Evolutionary conservation across 1,140 invertebrate species (phyloP).

Genomic region (Eumeta japonica): DNA sequence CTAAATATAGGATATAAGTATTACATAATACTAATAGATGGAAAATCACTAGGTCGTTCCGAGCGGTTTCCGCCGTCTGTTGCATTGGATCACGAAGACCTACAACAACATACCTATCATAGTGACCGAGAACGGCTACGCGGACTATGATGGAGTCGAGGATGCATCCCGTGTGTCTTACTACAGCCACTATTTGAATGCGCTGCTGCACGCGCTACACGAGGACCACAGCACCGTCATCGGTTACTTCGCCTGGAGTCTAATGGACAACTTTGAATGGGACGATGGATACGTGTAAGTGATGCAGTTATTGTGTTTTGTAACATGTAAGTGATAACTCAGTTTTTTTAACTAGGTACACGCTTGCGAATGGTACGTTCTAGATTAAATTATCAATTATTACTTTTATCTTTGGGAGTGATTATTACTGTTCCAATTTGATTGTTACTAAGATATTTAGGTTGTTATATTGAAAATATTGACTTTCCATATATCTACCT

Average conservation of each 20-base stretch:
- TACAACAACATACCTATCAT: conserved; percentile 69
- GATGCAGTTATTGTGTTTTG: no score
- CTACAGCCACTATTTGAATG: conserved; percentile 63
- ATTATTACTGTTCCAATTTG: no score
- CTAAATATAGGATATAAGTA: no score
- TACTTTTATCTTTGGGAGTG: no score
- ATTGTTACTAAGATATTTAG: no score
- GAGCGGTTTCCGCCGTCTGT: conserved; percentile 42
- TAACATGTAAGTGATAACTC: no score
- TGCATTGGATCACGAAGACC: conserved; percentile 68
- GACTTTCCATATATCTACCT: no score
- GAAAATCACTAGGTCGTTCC: conserved; percentile 53
- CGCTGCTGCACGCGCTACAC: conserved; percentile 44
- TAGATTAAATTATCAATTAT: no score
- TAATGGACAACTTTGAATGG: conserved; percentile 80
- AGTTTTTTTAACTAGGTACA: no score
- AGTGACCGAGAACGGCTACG: conserved; percentile 74
- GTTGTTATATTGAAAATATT: no score
- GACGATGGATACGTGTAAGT: conserved; percentile 61
- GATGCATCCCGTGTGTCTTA: conserved; percentile 57
- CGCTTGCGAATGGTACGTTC: no score
- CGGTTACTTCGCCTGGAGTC: conserved; percentile 71
- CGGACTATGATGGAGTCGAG: conserved; percentile 47
- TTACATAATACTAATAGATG: no score
- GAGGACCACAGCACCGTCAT: conserved; percentile 67